Evolutionary conservation across 2,888 invertebrate species (phyloP).

Genomic region (Minunthozetes semirufus): DNA sequence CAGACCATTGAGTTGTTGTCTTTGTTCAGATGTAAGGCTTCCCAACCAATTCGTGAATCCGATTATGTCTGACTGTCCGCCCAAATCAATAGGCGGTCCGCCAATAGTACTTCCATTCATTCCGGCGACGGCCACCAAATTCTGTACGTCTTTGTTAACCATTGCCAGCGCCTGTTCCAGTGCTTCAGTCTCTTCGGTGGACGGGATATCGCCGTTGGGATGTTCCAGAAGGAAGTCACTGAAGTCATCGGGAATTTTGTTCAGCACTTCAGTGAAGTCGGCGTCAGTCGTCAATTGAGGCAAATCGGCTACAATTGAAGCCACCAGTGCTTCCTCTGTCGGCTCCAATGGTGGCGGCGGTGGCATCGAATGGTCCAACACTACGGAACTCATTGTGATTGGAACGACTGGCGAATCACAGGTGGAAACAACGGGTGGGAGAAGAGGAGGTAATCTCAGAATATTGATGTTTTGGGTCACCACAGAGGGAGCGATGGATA

Average conservation of each 20-base stretch:
- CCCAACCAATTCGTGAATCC: constrained; percentile 13
- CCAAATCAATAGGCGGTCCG: neutral
- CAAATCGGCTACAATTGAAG: constrained; percentile 33
- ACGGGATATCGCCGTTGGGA: constrained; percentile 64
- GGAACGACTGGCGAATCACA: neutral
- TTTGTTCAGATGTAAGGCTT: constrained; percentile 32
- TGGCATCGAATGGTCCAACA: constrained; percentile 7
- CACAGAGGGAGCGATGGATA: neutral
- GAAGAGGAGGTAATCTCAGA: neutral
- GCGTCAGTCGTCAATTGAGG: constrained; percentile 29
- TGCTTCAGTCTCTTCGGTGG: constrained; percentile 77
- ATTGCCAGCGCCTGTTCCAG: constrained; percentile 74
- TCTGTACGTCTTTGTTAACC: constrained; percentile 55
- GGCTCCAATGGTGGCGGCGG: constrained; percentile 29
- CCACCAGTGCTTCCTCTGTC: constrained; percentile 34
- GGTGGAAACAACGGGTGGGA: neutral
- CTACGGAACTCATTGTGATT: neutral
- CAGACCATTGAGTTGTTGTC: constrained; percentile 35
- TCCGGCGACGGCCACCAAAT: constrained; percentile 34
- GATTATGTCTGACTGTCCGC: neutral
- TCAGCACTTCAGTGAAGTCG: constrained; percentile 69
- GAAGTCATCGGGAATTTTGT: constrained; percentile 71
- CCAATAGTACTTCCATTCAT: neutral
- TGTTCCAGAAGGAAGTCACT: constrained; percentile 63
- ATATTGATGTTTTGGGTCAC: neutral